Base-by-base conservation (phyloP, 2,113 vertebrate species). In the Cercocebus atys region DNA sequence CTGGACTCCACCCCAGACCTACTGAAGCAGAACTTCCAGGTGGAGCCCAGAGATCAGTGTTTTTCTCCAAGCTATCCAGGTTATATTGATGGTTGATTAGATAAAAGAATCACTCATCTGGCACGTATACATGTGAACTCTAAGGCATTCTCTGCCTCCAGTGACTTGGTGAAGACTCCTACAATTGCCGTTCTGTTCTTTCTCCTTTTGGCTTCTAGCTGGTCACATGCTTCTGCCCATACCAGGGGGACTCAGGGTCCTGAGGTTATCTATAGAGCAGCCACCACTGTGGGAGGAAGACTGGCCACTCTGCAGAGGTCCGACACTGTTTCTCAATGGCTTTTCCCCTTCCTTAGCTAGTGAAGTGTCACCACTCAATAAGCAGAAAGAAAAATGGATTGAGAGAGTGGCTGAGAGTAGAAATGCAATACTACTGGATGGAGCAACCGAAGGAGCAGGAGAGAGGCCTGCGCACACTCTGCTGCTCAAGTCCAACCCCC, bases 231-330 rank as follows among this genome's bases (percentile, higher is more conserved):
- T 76, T 94, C 73, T 52, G 13, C 27, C 25, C 11, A 18, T 22
- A 88, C 11, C 55, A 40, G 50, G n/a, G 1, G n/a, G 25, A 78
- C 68, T 68, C 16, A 17, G 32, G 66, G 35, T 68, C 73, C 79
- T 61, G 25, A 88, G 72, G n/a, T 27, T 50, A 66, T 55, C 83
- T 32, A 47, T 17, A 40, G 43, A 30, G 50, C 32, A 6, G 2
- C 25, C 6, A 57, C 43, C 59, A 47, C 25, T 0, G 5, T 0
- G 14, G 35, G 1, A 35, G 35, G 23, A 73, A 25, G 11, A 75
- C 2, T 13, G 1, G 30, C 4, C 0, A 11, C 40, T 38, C 43
- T 40, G 57, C 38, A 84, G 10, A 93, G 40, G 32, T 52, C 32
- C 5, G 40, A 59, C 0, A 3, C 66, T 5, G 3, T 12, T 94